Percentiles rank a stretch among this genome's conserved stretches.
These are phyloP conservation scores for Oscheius onirici DNA, from an alignment of 2,888 invertebrate species.

Conservation along the genomic window DNA sequence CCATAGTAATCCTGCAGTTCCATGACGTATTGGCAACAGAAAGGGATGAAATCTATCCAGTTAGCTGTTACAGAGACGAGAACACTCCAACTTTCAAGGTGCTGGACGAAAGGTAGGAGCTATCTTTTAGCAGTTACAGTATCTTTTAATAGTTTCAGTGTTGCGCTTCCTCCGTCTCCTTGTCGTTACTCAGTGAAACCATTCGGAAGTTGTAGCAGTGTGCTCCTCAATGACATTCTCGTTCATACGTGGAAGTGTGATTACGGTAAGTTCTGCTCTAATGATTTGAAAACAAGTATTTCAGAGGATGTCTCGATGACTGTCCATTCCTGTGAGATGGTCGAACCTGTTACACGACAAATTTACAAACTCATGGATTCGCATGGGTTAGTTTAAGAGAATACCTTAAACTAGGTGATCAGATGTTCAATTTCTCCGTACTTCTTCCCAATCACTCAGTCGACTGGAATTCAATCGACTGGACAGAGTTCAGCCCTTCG, in stretches of 20 bases:
- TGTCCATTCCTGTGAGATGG: slow-evolving; percentile 7
- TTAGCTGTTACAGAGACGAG: slow-evolving; percentile 2
- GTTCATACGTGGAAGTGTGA: slow-evolving; percentile 27
- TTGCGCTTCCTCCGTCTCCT: not conserved
- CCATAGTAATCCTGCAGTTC: slow-evolving; percentile 20
- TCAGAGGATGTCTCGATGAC: not conserved
- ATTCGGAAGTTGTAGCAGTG: not conserved
- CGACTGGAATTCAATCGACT: not conserved
- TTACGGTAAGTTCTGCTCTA: not conserved
- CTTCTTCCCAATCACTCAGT: not conserved
- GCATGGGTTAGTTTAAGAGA: not conserved
- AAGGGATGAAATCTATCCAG: not conserved
- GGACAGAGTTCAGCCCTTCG: slow-evolving; percentile 1
- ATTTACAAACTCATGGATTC: slow-evolving; percentile 1
- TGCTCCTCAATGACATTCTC: slow-evolving; percentile 1
- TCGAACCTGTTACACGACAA: not conserved
- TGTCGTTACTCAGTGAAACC: slow-evolving; percentile 10
- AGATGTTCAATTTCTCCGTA: slow-evolving; percentile 14
- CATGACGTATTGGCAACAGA: not conserved
- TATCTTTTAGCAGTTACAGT: not conserved
- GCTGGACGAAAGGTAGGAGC: slow-evolving; percentile 4
- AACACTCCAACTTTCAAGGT: not conserved
- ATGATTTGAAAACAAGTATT: too few relatives aligned
- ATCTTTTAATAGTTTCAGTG: not conserved
- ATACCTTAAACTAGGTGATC: not conserved